Percentiles rank a stretch among this genome's conserved stretches.
phyloP scores from a whole-genome alignment of 2,797 vertebrate species.

The Enteromius anoplus region DNA sequence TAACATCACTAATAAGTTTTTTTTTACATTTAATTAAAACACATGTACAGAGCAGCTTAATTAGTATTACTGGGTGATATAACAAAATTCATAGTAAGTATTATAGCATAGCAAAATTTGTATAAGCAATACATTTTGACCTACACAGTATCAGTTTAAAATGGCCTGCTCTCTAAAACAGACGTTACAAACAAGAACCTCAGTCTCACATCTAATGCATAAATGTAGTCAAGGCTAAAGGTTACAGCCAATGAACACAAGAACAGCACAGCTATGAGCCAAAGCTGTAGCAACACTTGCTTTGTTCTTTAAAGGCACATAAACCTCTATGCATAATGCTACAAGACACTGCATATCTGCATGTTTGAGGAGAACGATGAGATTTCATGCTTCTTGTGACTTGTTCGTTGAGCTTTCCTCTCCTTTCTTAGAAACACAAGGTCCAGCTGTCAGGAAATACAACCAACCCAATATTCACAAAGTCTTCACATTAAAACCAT shows the following conservation, averaged over 20 bases:
- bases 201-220: constrained; percentile 12
- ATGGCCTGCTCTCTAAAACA: background rate
- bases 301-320: constrained; percentile 76
- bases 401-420: constrained; percentile 2
- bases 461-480: constrained; percentile 5
- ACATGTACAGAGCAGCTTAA: constrained; percentile 28
- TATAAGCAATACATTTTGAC: background rate
- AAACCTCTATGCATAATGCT: constrained; percentile 73
- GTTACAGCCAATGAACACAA: constrained; percentile 42
- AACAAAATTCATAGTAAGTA: background rate
- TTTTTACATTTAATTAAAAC: constrained; percentile 19
- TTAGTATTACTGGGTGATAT: constrained; percentile 3
- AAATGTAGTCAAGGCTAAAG: constrained; percentile 7
- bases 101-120: constrained; percentile 9
- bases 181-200: constrained; percentile 16
- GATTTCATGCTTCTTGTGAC: constrained; percentile 36
- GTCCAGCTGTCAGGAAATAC: background rate
- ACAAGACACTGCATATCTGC: constrained; percentile 46
- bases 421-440: background rate
- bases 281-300: constrained; percentile 68
- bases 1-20: constrained; percentile 56
- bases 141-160: background rate
- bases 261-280: constrained; percentile 69
- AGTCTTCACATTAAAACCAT: background rate
- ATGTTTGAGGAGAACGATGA: constrained; percentile 43